A percentile compares a stretch with the other conserved stretches of the same genome.
These are phyloP conservation scores for Caenorhabditis brenneri DNA, from an alignment of 1,140 invertebrate species.

Conservation along the genomic window DNA sequence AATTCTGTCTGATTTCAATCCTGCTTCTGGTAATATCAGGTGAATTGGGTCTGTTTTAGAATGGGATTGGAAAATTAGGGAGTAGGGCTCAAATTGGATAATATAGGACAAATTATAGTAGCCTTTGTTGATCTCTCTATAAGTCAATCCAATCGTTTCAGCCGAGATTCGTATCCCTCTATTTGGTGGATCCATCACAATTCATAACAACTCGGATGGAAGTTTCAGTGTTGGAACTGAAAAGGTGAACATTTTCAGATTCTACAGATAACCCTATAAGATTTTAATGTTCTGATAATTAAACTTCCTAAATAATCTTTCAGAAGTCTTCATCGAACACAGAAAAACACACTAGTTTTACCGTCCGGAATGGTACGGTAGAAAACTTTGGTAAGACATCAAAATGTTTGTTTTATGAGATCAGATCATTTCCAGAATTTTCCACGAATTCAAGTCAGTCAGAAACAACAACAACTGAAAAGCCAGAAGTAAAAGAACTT, in stretches of 20 bases:
- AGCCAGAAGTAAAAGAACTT: neutral
- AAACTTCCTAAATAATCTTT: neutral
- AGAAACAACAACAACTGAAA: neutral
- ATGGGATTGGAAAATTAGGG: neutral
- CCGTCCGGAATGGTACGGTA: neutral
- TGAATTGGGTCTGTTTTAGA: neutral
- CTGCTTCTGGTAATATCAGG: neutral
- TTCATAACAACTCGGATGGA: neutral
- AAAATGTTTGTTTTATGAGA: neutral
- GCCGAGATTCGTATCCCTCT: neutral
- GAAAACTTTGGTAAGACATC: neutral
- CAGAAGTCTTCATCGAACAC: neutral
- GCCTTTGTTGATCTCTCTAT: too few relatives aligned
- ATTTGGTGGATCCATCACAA: neutral
- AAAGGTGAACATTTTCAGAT: too few relatives aligned
- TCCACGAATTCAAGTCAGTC: neutral
- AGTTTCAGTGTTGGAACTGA: neutral
- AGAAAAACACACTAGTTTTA: neutral
- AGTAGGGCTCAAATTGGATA: too few relatives aligned
- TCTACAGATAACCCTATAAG: too few relatives aligned
- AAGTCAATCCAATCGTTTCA: too few relatives aligned
- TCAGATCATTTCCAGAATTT: neutral
- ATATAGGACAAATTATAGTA: too few relatives aligned
- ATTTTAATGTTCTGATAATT: too few relatives aligned
- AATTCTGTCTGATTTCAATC: neutral